Evolutionary conservation across 2,113 vertebrate genomes (phyloP).

Genomic region (Pavo muticus): DNA sequence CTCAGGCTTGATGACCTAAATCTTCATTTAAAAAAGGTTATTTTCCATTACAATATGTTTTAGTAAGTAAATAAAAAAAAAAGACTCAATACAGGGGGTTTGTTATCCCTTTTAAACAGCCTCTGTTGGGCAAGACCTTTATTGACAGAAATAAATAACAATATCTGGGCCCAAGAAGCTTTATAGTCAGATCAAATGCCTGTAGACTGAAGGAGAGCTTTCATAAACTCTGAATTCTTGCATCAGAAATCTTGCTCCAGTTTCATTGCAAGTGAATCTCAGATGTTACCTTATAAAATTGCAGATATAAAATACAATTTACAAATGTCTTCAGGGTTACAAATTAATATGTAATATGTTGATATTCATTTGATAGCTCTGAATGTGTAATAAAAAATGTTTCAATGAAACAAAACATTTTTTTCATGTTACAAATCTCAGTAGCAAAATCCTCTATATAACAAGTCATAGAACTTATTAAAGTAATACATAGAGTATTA

Average conservation of each 20-base stretch:
- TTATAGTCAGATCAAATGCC: background rate
- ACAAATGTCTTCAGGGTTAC: background rate
- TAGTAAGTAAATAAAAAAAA: background rate
- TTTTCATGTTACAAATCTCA: background rate
- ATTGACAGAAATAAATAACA: slow-evolving; percentile 31
- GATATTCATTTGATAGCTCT: background rate
- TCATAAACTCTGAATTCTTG: slow-evolving; percentile 12
- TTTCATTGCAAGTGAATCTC: slow-evolving; percentile 8
- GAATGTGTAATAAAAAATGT: background rate
- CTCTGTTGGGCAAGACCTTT: background rate
- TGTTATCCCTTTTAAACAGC: background rate
- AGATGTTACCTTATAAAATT: background rate
- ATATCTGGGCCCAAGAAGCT: background rate
- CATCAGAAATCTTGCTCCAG: background rate
- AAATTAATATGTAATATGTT: slow-evolving; percentile 16
- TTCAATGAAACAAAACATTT: background rate
- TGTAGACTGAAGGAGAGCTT: background rate
- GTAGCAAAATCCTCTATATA: background rate
- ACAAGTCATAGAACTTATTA: slow-evolving; percentile 24
- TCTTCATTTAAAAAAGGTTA: background rate
- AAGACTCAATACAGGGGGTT: background rate
- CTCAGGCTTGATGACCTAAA: background rate
- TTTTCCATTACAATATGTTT: background rate
- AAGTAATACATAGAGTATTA: slow-evolving; percentile 20
- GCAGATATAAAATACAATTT: slow-evolving; percentile 2